Percentiles rank a stretch among this genome's conserved stretches.
Evolutionary conservation across 2,888 invertebrate species (phyloP).

Genomic region (Notocelia uddmanniana): DNA sequence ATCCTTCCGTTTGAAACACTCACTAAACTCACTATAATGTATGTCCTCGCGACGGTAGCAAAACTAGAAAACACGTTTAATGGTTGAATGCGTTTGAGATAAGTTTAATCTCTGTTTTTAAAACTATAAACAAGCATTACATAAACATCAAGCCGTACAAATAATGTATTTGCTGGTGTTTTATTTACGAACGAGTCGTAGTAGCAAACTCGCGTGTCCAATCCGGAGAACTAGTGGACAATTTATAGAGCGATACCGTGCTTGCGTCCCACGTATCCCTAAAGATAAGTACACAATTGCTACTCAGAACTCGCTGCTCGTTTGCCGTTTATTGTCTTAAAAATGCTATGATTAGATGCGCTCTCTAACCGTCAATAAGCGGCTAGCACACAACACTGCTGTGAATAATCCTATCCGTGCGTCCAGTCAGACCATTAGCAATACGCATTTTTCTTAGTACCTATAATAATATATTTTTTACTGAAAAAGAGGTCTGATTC

Average conservation of each 20-base stretch:
- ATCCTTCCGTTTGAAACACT: slow-evolving; percentile 7
- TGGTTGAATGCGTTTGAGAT: slow-evolving; percentile 16
- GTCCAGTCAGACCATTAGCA: neutral
- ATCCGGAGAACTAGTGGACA: slow-evolving; percentile 53
- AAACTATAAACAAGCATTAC: slow-evolving; percentile 30
- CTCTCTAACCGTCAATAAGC: neutral
- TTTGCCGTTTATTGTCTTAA: neutral
- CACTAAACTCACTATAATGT: too few species aligned
- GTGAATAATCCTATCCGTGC: neutral
- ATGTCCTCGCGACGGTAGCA: slow-evolving; percentile 31
- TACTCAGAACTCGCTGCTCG: slow-evolving; percentile 21
- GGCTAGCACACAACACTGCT: neutral
- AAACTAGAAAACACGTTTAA: slow-evolving; percentile 21
- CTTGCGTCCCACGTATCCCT: slow-evolving; percentile 34
- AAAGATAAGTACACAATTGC: neutral
- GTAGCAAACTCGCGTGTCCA: slow-evolving; percentile 47
- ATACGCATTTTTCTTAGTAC: neutral
- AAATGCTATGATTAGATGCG: neutral
- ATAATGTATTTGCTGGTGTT: slow-evolving; percentile 25
- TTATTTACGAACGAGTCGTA: slow-evolving; percentile 31
- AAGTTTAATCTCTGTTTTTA: slow-evolving; percentile 15
- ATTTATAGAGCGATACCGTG: slow-evolving; percentile 58
- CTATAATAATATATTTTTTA: neutral
- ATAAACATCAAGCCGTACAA: slow-evolving; percentile 26
- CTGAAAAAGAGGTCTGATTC: too few species aligned